A percentile compares a stretch with the other conserved stretches of the same genome.
These are phyloP conservation scores for Pocillopora meandrina DNA, from an alignment of 92 coral and sea anemone species.

Conservation along the genomic window DNA sequence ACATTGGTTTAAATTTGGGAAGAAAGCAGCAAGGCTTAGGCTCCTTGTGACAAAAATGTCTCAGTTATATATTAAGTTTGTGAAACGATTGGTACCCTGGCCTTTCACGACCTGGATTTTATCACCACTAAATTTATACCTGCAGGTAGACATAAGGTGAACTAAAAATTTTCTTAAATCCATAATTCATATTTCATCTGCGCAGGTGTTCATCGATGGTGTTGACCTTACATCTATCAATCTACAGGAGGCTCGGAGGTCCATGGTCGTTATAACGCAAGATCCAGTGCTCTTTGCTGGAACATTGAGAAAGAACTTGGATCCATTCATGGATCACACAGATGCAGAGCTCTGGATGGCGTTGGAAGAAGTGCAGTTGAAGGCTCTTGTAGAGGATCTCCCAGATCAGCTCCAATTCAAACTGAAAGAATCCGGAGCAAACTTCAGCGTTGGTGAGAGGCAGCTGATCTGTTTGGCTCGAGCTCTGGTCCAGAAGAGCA, in stretches of 20 bases:
- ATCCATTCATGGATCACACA: conserved; percentile 20
- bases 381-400: conserved; percentile 32
- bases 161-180: not conserved
- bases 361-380: conserved; percentile 50
- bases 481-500: conserved; percentile 47
- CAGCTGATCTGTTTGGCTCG: conserved; percentile 61
- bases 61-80: too few relatives aligned
- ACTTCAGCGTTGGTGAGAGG: conserved; percentile 64
- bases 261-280: conserved; percentile 58
- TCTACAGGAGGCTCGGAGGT: conserved; percentile 42
- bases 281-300: conserved; percentile 64
- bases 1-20: not conserved
- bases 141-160: not conserved
- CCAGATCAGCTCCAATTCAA: conserved; percentile 43
- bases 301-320: conserved; percentile 39
- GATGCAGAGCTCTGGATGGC: conserved; percentile 49
- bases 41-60: too few relatives aligned
- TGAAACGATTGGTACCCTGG: too few relatives aligned
- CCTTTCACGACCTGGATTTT: not conserved
- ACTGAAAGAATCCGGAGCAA: conserved; percentile 45
- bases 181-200: not conserved
- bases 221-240: conserved; percentile 29
- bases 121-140: not conserved
- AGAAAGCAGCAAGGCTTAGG: too few relatives aligned
- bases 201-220: conserved; percentile 43